These are phyloP conservation scores for Drosophila auraria DNA, from an alignment of 1,140 invertebrate species.

Conservation along the genomic window DNA sequence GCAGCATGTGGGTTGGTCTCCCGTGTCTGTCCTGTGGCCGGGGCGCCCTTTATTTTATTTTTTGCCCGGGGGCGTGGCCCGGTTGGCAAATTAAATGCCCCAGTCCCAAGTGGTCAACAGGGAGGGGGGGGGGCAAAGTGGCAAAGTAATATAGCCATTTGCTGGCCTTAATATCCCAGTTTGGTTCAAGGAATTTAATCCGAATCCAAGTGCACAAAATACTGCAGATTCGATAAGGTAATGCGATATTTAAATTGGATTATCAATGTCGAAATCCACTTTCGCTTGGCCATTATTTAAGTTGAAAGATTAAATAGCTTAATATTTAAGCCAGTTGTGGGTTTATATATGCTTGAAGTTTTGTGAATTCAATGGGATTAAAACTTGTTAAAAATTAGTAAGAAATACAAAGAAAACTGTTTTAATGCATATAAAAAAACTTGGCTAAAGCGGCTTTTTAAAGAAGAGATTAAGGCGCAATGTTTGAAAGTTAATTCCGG, in stretches of 20 bases:
- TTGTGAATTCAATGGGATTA: too few relatives aligned
- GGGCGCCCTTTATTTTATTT: background rate
- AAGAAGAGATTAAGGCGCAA: too few relatives aligned
- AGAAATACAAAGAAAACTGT: background rate
- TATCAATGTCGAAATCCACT: background rate
- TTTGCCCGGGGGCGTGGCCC: constrained; percentile 17
- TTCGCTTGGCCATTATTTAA: background rate
- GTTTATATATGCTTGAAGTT: background rate
- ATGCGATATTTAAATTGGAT: background rate
- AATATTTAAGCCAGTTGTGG: background rate
- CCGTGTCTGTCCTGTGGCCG: constrained; percentile 7
- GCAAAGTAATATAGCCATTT: constrained; percentile 56
- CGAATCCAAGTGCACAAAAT: constrained; percentile 11
- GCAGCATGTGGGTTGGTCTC: constrained; percentile 40
- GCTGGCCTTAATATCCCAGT: constrained; percentile 34
- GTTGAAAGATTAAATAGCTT: background rate
- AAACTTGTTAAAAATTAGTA: background rate
- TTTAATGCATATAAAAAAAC: too few relatives aligned
- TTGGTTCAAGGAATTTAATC: constrained; percentile 25
- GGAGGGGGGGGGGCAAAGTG: background rate
- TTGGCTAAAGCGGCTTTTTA: background rate
- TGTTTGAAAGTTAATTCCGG: background rate
- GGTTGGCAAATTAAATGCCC: constrained; percentile 41
- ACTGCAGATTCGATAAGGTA: background rate
- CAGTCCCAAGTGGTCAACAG: constrained; percentile 16